phyloP scores from a whole-genome alignment of 2,113 vertebrate genomes.

The Dolichotis patagonum region DNA sequence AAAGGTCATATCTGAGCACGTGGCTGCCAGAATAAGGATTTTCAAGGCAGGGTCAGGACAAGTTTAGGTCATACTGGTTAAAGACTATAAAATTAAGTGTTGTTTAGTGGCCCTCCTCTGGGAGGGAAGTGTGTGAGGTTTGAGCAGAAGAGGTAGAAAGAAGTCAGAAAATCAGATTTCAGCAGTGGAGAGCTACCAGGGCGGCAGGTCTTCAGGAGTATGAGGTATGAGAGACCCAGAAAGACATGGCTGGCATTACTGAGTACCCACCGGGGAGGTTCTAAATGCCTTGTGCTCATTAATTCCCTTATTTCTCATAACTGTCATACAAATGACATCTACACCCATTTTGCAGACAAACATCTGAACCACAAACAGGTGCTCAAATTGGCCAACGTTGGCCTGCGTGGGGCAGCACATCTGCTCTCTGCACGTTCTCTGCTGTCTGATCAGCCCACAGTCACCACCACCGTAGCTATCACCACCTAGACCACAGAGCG shows the following conservation, averaged over 20 bases:
- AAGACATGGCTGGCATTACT: neutral
- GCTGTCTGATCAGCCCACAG: neutral
- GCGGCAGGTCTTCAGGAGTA: rapidly evolving
- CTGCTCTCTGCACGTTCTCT: rapidly evolving
- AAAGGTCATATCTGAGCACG: too few species aligned
- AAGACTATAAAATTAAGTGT: neutral
- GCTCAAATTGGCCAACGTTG: neutral
- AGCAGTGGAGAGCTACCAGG: neutral
- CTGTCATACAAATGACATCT: neutral
- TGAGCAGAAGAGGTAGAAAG: neutral
- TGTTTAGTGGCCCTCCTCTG: neutral
- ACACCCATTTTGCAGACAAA: neutral
- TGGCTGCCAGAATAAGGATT: neutral
- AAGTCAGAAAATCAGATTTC: neutral
- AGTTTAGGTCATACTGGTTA: rapidly evolving
- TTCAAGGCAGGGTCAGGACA: neutral
- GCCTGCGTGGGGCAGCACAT: neutral
- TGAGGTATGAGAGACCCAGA: neutral
- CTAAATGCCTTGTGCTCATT: neutral
- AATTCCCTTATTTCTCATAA: neutral
- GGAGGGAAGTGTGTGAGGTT: neutral
- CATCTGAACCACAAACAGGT: neutral
- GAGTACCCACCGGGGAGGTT: neutral
- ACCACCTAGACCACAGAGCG: neutral
- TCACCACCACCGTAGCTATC: rapidly evolving